Base-by-base conservation (phyloP, 92 coral and sea anemone species). In the Diadumene lineata region DNA sequence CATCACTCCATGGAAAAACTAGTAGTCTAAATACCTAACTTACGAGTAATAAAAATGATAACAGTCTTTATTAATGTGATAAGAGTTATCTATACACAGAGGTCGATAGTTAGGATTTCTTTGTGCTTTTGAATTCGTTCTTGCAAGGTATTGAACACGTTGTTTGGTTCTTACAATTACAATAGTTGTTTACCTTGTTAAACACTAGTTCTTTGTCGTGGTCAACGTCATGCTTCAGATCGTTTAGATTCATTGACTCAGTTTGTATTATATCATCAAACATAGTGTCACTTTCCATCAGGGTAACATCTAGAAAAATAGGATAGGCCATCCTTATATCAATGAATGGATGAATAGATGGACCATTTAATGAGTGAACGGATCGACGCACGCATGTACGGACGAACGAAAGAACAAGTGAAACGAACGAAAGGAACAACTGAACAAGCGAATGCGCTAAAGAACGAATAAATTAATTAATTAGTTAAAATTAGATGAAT, bases 201-300 rank as follows among this genome's bases (percentile, higher is more conserved):
- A 82, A 82, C n/a, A 67, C 69, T 43, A 63, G 66, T 4, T 34
- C 57, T 4, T 34, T 31, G 27, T 60, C 68, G 25, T 75, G 50
- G 30, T 82, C 64, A 13, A 68, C 50, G 8, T 58, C 71, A 22
- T 28, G 68, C 7, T 62, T 19, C 17, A 82, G 34, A 0, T 43
- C 66, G 32, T 67, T 34, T 1, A 82, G 57, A 7, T 76, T 68
- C 0, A 67, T 21, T 16, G 82, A 38, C 34, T 33, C 29, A 2
- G 73, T 69, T 18, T 50, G 76, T 11, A 82, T 79, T 31, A 66
- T 11, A 34, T 82, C 86, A 33, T 82, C 82, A 48, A 56, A 32
- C 17, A 58, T 6, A 0, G 28, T 6, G 57, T 75, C 86, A 33
- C 44, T 43, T 10, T 82, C 86, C 76, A 66, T 69, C 61, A 82